Conservation (phyloP, 2,797 vertebrate species). For the Karalla daura region DNA sequence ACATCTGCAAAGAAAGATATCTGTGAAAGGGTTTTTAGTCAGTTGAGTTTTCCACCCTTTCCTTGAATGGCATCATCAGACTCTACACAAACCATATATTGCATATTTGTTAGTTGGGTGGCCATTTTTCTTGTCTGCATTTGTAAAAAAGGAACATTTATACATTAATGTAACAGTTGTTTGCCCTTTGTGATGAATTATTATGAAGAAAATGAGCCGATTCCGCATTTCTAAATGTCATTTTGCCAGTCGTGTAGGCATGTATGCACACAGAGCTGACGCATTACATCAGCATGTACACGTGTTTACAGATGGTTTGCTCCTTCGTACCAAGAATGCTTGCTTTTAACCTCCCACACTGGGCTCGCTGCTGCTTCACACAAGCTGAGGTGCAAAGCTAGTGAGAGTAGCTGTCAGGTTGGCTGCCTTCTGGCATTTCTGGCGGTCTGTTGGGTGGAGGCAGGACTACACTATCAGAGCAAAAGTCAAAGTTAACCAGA, state of each 20-base stretch:
- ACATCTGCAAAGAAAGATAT: too few relatives aligned
- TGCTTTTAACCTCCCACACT: slow-evolving; percentile 53
- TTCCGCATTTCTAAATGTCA: not conserved
- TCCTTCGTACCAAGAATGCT: slow-evolving; percentile 16
- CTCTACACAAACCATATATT: too few relatives aligned
- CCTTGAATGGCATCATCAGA: too few relatives aligned
- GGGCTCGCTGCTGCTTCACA: slow-evolving; percentile 38
- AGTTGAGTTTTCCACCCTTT: too few relatives aligned
- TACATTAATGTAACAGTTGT: too few relatives aligned
- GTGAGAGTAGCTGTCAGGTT: slow-evolving; percentile 55
- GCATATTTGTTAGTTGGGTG: too few relatives aligned
- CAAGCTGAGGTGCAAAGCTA: slow-evolving; percentile 51
- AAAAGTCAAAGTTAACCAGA: slow-evolving; percentile 8
- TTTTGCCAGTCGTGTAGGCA: not conserved
- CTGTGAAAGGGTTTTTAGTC: too few relatives aligned
- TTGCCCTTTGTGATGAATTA: not conserved
- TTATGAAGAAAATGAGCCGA: not conserved
- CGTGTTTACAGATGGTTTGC: slow-evolving; percentile 24
- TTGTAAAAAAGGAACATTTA: too few relatives aligned
- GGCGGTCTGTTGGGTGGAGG: slow-evolving; percentile 22
- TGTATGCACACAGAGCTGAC: not conserved
- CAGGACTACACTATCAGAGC: slow-evolving; percentile 2
- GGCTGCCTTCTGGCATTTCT: slow-evolving; percentile 41
- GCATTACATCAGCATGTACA: not conserved
- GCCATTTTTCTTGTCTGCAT: too few relatives aligned